phyloP scores from a whole-genome alignment of 2,797 vertebrate genomes.

The Chelonia mydas region DNA sequence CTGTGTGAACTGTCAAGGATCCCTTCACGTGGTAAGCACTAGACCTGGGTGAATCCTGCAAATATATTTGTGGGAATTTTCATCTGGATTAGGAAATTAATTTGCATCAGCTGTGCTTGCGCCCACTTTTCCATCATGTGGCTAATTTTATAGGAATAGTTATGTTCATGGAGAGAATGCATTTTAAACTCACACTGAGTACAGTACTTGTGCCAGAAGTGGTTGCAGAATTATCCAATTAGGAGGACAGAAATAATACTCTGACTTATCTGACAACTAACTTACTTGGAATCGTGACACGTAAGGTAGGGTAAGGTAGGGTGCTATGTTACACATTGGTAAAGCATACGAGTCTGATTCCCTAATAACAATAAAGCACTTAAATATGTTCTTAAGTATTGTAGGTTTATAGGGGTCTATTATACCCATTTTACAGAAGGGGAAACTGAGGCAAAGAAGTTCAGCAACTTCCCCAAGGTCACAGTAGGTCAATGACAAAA shows the following conservation, averaged over 20 bases:
- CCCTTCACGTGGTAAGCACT: background rate
- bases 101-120: background rate
- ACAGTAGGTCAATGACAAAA: background rate
- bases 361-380: background rate
- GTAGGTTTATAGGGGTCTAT: background rate
- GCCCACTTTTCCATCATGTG: background rate
- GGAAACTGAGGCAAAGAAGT: background rate
- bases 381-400: background rate
- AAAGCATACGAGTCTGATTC: background rate
- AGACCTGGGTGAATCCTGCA: background rate
- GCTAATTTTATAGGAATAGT: background rate
- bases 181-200: background rate
- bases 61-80: conserved; percentile 10
- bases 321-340: background rate
- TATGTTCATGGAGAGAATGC: rapidly evolving
- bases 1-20: background rate
- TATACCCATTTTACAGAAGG: background rate
- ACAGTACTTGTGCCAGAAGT: background rate
- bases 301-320: background rate
- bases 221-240: background rate
- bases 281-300: background rate
- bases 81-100: background rate
- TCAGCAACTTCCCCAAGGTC: background rate
- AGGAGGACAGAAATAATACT: background rate
- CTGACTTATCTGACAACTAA: background rate